A percentile compares a stretch with the other conserved stretches of the same genome.
Conservation (phyloP, 2,797 vertebrate genomes). For the Lycodopsis pacificus region DNA sequence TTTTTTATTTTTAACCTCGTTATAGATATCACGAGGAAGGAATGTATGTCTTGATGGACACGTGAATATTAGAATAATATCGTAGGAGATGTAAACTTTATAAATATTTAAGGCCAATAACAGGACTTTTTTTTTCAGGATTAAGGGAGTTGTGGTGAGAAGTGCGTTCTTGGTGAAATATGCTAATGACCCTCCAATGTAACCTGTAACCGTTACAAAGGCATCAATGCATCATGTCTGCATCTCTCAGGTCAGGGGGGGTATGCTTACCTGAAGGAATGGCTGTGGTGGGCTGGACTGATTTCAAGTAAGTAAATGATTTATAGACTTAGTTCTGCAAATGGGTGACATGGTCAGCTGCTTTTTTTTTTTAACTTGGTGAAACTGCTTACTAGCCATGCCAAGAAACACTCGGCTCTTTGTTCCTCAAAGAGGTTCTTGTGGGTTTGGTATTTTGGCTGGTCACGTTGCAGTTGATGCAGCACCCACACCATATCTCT, state of each 20-base stretch:
- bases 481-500: constrained; percentile 35
- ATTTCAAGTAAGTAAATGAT: constrained; percentile 88
- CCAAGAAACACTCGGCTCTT: constrained; percentile 64
- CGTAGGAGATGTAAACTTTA: not conserved
- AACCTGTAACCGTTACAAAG: not conserved
- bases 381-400: not conserved
- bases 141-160: not conserved
- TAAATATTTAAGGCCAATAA: not conserved
- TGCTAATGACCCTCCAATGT: not conserved
- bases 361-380: not conserved
- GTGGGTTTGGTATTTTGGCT: constrained; percentile 70
- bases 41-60: not conserved
- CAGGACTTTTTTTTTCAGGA: not conserved
- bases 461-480: constrained; percentile 35
- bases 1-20: not conserved
- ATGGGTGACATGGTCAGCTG: not conserved
- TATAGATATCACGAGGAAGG: not conserved
- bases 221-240: constrained; percentile 5
- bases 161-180: not conserved
- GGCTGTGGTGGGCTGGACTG: constrained; percentile 92
- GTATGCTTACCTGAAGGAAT: constrained; percentile 89
- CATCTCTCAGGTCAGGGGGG: constrained; percentile 86
- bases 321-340: not conserved
- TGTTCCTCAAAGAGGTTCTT: constrained; percentile 56
- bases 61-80: not conserved